A percentile compares a stretch with the other conserved stretches of the same genome.
phyloP scores from a whole-genome alignment of 1,140 invertebrate genomes.

The Procambarus virginalis region DNA sequence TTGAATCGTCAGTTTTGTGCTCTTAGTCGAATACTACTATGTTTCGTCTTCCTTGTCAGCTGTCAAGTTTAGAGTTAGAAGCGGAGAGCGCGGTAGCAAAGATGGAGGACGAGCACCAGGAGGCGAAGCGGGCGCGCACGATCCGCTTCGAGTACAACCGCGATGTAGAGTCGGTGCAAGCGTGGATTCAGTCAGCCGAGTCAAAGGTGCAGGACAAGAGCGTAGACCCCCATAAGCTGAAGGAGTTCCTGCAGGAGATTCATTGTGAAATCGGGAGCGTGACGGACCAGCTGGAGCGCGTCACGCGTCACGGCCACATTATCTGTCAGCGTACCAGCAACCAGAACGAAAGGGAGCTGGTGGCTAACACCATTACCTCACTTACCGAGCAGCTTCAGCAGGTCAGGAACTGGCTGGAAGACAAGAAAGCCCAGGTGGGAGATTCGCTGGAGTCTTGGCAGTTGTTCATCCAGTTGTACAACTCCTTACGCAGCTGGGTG shows the following conservation, averaged over 20 bases:
- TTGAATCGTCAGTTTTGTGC: neutral
- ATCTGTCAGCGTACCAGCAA: constrained; percentile 87
- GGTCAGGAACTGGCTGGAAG: constrained; percentile 74
- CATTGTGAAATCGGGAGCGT: constrained; percentile 84
- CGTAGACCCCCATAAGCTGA: constrained; percentile 83
- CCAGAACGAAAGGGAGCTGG: constrained; percentile 83
- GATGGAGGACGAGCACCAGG: constrained; percentile 90
- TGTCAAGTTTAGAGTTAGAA: constrained; percentile 77
- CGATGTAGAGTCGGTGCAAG: constrained; percentile 86
- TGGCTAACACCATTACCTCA: constrained; percentile 84
- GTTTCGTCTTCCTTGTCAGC: constrained; percentile 62
- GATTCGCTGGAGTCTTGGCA: constrained; percentile 92
- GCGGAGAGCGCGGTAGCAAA: constrained; percentile 83
- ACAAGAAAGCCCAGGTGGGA: constrained; percentile 79
- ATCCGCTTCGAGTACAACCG: constrained; percentile 84
- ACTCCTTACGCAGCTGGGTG: constrained; percentile 87
- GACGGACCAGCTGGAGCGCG: constrained; percentile 84
- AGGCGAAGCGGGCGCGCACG: constrained; percentile 88
- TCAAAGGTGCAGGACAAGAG: constrained; percentile 87
- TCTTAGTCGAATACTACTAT: too few species aligned
- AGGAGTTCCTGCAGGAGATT: constrained; percentile 84
- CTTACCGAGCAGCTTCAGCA: constrained; percentile 86
- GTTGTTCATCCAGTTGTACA: constrained; percentile 87
- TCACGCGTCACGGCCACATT: constrained; percentile 84
- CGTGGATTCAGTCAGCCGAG: constrained; percentile 88